A percentile compares a stretch with the other conserved stretches of the same genome.
Conservation (phyloP, 2,797 vertebrate genomes). For the Coluber constrictor region DNA sequence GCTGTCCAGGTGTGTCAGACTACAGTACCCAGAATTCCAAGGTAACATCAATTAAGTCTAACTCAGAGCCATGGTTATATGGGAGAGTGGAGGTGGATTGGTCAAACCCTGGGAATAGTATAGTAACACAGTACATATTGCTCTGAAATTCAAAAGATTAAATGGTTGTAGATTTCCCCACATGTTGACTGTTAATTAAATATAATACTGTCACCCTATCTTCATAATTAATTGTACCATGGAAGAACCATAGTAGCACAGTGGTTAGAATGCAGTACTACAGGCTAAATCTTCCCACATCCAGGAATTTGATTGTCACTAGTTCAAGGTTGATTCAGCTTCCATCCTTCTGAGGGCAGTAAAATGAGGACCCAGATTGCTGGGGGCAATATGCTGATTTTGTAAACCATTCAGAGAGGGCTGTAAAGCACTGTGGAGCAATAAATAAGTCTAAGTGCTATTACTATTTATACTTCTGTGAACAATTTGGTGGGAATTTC, state of each 20-base stretch:
- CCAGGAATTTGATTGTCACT: not conserved
- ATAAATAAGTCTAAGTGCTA: not conserved
- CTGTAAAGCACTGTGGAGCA: not conserved
- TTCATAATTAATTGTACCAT: not conserved
- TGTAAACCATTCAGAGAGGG: not conserved
- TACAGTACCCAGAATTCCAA: not conserved
- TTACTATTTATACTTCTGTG: not conserved
- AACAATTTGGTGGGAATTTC: not conserved
- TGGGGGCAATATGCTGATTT: not conserved
- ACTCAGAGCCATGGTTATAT: not conserved
- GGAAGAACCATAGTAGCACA: not conserved
- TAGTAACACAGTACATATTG: not conserved
- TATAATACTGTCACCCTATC: not conserved
- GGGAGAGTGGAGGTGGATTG: not conserved
- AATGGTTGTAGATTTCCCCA: not conserved
- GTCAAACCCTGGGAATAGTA: not conserved
- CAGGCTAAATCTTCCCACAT: not conserved
- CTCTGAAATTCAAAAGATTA: not conserved
- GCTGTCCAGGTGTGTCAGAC: not conserved
- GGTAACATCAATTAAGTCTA: not conserved
- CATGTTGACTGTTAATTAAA: not conserved
- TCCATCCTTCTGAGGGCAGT: not conserved
- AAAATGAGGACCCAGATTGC: not conserved
- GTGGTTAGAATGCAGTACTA: not conserved
- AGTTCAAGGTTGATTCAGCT: not conserved